Percentiles rank a stretch among this genome's conserved stretches.
Conservation (phyloP, 1,140 invertebrate genomes). For the Druon quercuslanigerum region DNA sequence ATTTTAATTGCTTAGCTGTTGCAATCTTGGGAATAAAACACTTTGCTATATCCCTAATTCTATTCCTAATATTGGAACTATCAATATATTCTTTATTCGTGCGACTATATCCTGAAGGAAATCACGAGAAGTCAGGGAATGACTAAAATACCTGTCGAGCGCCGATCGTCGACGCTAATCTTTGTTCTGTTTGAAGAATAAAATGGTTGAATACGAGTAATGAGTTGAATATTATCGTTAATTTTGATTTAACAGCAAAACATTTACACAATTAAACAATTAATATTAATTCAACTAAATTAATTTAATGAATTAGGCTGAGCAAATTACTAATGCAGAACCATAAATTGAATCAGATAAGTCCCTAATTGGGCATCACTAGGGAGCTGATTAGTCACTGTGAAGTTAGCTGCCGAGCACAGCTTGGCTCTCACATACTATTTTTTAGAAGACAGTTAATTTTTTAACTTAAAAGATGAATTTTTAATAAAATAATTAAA, state of each 20-base stretch:
- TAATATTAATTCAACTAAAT: too few relatives aligned
- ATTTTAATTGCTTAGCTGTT: background rate
- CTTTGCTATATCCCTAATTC: background rate
- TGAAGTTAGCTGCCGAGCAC: too few relatives aligned
- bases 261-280: too few relatives aligned
- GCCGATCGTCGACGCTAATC: slow-evolving; percentile 64
- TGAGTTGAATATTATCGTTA: slow-evolving; percentile 8
- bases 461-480: too few relatives aligned
- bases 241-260: background rate
- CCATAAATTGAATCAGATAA: too few relatives aligned
- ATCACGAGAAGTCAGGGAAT: slow-evolving; percentile 40
- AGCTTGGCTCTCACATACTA: too few relatives aligned
- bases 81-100: slow-evolving; percentile 28
- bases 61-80: slow-evolving; percentile 12
- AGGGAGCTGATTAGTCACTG: too few relatives aligned
- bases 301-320: too few relatives aligned
- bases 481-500: too few relatives aligned
- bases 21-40: background rate
- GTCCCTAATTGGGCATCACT: too few relatives aligned
- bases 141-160: slow-evolving; percentile 66
- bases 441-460: too few relatives aligned
- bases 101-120: background rate
- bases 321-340: too few relatives aligned
- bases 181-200: slow-evolving; percentile 45
- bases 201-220: slow-evolving; percentile 26